Base-by-base conservation (phyloP, 1,140 invertebrate genomes). In the Drosophila neocordata region DNA sequence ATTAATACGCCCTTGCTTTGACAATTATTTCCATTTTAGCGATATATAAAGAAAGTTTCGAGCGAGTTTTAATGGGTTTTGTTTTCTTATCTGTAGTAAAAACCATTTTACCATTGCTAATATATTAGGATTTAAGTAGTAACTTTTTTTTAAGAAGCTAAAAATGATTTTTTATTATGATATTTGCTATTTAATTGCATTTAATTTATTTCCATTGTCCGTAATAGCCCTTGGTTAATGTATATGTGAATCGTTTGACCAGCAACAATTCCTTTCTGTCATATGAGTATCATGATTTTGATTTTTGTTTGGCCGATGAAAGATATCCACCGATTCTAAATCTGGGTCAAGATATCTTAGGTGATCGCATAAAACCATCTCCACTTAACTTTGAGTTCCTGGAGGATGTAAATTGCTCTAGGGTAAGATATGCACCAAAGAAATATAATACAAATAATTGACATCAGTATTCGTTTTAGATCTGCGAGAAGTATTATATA, bases 311-410 rank as follows among this genome's bases (percentile, higher is more conserved):
- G 3, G 92, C 92, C 57, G 94, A 95, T 81, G 94, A 96, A 76
- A 93, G 93, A 44, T 93, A 95, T 73, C 96, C 96, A n/a, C 98
- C 98, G 5, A 96, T 97, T 4, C 98, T 99, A 93, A 99, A 99
- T 91, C 94, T 99, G 38, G 99, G 99, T 1, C 99, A 99, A 93
- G 98, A 99, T 58, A 96, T 99, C 0, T 99, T 99, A 93, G 99
- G 99, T 44, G 98, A 99, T 92, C 94, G 99, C 83, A 99, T 99
- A 84, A 93, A 97, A 56, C 96, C 97, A 3, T 99, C 98, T 57
- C 96, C 96, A 2, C 99, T 99, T 78, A 95, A 96, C 91, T 95
- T 95, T 20, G 92, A 94, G 60, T 97, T 97, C 79, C 90, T 96
- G 69, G 94, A 97, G 85, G 93, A 96, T 90, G 91, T 95, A 48